Evolutionary conservation across 2,888 invertebrate species (phyloP), one percentile per base, ranked within the genome.

Genomic region (Synergus itoensis): DNA sequence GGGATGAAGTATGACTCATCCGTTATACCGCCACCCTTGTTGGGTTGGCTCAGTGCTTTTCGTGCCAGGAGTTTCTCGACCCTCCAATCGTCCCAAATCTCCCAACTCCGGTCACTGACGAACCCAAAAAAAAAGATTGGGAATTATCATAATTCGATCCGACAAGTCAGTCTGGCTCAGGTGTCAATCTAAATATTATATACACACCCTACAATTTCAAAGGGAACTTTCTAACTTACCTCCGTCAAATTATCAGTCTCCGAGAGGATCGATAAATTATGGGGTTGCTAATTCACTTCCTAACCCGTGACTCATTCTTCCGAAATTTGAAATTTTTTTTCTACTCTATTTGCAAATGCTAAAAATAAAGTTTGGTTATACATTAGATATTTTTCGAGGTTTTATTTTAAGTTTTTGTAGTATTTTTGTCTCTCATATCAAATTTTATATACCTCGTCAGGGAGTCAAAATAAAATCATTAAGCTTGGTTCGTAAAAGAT

Each of bases 1-100:
- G 90, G 90, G 90, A 89, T 89, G 89, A 89, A 90, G 89, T 80
- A 88, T 91, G 91, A 91, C 87, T 91, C 91, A 91, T 86, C 88
- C 79, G 75, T 28, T 28, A 28, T 75, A 53, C 45, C 63, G 43
- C 65, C 69, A 67, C 77, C 28, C 41, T 63, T 45, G 77, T 69
- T n/a, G 8, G 18, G 28, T 14, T 65, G 40, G 67, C 76, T 48
- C 45, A 57, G 48, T 36, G 41, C 28, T 48, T 41, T 63, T 88
- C 88, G 85, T 87, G 85, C 84, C 87, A 82, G 81, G 82, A 83
- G 80, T 85, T 84, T 84, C 87, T 60, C 76, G 41, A 76, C 62
- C 45, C 73, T 73, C 28, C 48, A 18, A 16, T 53, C 48, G 28
- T 48, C 53, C 53, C 36, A 73, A 53, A 73, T 73, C 48, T 73